Evolutionary conservation across 2,888 invertebrate genomes (phyloP).

Genomic region (Diaphora mendica): DNA sequence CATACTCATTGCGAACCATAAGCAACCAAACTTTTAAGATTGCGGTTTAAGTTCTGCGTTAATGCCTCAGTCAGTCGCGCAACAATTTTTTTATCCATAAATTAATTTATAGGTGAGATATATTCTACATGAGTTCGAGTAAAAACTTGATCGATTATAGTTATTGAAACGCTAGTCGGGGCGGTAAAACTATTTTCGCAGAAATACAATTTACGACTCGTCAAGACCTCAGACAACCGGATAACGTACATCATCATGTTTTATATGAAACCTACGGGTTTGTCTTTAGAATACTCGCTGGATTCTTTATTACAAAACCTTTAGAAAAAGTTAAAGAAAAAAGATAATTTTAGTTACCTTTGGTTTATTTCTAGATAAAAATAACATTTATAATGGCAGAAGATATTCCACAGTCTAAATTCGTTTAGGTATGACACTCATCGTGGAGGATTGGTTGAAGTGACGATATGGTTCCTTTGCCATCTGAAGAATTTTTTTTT

Average conservation of each 20-base stretch:
- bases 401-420: no score
- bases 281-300: neutral
- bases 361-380: no score
- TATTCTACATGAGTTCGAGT: neutral
- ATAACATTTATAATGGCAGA: neutral
- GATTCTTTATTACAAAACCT: no score
- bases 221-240: conserved; percentile 45
- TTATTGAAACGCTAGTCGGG: neutral
- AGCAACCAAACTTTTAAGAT: no score
- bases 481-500: no score
- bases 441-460: neutral
- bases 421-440: no score
- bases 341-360: no score
- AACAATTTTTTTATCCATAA: neutral
- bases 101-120: neutral
- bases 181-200: conserved; percentile 21
- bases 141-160: neutral
- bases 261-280: conserved; percentile 44
- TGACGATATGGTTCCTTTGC: neutral
- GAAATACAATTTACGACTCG: conserved; percentile 27
- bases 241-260: conserved; percentile 48
- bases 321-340: no score
- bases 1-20: no score
- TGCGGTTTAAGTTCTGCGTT: no score
- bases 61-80: no score